Evolutionary conservation across 2,797 vertebrate genomes (phyloP).

Genomic region (Bucorvus abyssinicus): DNA sequence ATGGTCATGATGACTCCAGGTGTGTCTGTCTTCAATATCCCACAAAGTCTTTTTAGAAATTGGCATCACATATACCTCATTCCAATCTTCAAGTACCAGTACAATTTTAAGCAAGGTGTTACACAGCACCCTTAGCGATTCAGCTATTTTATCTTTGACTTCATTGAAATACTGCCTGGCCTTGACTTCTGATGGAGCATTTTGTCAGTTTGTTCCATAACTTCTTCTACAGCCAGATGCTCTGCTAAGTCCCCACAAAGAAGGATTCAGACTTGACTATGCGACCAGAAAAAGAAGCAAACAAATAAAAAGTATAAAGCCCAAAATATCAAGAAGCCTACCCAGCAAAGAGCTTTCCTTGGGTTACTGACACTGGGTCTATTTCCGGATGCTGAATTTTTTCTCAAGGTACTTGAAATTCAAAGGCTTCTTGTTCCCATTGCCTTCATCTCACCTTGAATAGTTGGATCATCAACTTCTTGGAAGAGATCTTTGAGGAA

Average conservation of each 20-base stretch:
- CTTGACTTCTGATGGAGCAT: not conserved
- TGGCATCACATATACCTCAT: not conserved
- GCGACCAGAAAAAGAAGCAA: not conserved
- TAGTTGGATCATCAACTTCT: not conserved
- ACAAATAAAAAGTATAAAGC: not conserved
- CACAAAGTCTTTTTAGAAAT: not conserved
- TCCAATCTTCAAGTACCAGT: not conserved
- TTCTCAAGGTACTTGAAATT: not conserved
- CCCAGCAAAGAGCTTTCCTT: not conserved
- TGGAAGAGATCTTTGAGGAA: not conserved
- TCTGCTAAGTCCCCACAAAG: not conserved
- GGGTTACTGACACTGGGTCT: not conserved
- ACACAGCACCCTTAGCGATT: not conserved
- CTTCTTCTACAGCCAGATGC: not conserved
- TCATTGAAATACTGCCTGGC: not conserved
- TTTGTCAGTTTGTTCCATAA: not conserved
- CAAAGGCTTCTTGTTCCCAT: not conserved
- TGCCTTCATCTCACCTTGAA: not conserved
- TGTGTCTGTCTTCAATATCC: not conserved
- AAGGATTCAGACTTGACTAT: not conserved
- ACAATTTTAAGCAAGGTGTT: not conserved
- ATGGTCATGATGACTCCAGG: not conserved
- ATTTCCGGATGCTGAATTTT: not conserved
- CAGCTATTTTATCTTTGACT: not conserved
- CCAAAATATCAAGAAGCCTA: not conserved